phyloP scores from a whole-genome alignment of 2,797 vertebrate genomes.

The Alectoris magna region DNA sequence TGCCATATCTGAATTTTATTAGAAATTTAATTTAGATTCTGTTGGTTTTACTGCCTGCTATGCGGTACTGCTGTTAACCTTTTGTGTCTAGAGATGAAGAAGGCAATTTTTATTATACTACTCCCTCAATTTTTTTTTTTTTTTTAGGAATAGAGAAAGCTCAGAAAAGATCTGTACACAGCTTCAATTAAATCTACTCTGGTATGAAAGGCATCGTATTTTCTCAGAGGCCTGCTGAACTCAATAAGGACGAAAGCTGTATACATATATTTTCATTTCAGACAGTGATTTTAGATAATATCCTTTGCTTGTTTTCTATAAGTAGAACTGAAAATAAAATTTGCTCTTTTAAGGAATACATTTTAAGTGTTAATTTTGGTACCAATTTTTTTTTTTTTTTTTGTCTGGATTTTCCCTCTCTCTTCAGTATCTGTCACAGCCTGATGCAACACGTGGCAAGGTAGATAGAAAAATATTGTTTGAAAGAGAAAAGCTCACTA shows the following conservation, averaged over 20 bases:
- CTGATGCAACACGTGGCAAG: background rate
- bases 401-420: background rate
- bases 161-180: background rate
- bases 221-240: background rate
- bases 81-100: background rate
- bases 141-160: background rate
- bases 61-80: background rate
- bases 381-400: background rate
- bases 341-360: background rate
- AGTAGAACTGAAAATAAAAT: background rate
- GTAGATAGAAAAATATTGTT: background rate
- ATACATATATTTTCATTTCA: background rate
- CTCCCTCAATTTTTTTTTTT: background rate
- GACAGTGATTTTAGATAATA: background rate
- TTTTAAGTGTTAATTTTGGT: background rate
- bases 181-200: background rate
- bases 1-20: background rate
- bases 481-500: background rate
- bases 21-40: background rate
- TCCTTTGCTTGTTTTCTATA: background rate
- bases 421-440: background rate
- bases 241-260: background rate
- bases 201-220: background rate
- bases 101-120: background rate
- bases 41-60: background rate